These are phyloP conservation scores for Apamea monoglypha DNA, from an alignment of 2,888 invertebrate genomes.

Conservation along the genomic window DNA sequence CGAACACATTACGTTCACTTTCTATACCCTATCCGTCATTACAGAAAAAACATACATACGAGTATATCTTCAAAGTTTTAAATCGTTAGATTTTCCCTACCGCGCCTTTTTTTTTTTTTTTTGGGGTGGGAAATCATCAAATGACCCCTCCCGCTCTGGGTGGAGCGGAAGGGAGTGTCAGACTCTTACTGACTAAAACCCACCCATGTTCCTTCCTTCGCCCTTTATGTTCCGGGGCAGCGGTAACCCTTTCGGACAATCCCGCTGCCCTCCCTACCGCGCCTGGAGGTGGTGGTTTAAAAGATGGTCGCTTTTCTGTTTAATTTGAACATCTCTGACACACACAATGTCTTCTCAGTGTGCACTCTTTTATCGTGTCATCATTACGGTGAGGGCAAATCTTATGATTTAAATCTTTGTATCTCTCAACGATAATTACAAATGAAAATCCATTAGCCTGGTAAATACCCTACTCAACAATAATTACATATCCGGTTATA, in stretches of 20 bases:
- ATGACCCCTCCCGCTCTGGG: no score
- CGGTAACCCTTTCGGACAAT: no score
- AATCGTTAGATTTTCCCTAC: neutral
- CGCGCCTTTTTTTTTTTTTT: no score
- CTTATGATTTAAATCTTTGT: neutral
- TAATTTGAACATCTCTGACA: neutral
- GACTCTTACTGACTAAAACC: no score
- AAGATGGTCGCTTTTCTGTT: neutral
- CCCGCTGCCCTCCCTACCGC: no score
- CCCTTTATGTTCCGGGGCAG: no score
- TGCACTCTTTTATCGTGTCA: neutral
- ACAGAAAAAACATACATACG: neutral
- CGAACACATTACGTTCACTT: conserved; percentile 8
- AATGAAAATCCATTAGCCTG: conserved; percentile 34
- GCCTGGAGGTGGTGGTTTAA: no score
- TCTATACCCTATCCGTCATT: neutral
- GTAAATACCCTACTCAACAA: conserved; percentile 19
- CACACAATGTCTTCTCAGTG: neutral
- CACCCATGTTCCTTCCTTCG: no score
- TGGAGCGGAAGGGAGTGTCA: no score
- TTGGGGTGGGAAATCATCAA: no score
- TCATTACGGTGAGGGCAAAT: neutral
- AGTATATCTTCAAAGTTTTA: neutral
- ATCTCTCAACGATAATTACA: neutral
- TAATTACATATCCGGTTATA: conserved; percentile 35